phyloP scores from a whole-genome alignment of 2,113 vertebrate genomes.

The Serilophus lunatus region DNA sequence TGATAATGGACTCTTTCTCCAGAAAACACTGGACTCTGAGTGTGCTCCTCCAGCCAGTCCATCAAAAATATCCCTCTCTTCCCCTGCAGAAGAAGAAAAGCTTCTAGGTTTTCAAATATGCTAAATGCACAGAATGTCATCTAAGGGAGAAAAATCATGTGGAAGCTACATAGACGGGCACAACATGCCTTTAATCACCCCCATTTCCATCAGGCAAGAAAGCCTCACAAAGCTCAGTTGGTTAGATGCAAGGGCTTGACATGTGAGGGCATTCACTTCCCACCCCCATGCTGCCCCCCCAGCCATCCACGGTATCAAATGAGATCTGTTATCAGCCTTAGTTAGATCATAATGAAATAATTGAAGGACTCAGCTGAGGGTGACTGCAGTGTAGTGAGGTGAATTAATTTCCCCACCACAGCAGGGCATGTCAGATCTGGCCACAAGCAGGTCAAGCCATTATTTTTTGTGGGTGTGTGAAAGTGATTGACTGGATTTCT shows the following conservation, averaged over 20 bases:
- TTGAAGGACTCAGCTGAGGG: slow-evolving; percentile 54
- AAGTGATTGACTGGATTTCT: slow-evolving; percentile 50
- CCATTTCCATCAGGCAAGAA: slow-evolving; percentile 31
- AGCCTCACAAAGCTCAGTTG: not conserved
- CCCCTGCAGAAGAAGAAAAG: not conserved
- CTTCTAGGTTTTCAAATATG: slow-evolving; percentile 57
- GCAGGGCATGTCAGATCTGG: slow-evolving; percentile 56
- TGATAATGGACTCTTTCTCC: slow-evolving; percentile 44
- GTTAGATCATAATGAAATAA: slow-evolving; percentile 67
- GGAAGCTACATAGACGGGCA: slow-evolving; percentile 29
- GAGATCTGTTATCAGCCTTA: slow-evolving; percentile 58
- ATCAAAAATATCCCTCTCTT: slow-evolving; percentile 3
- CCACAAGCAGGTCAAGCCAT: slow-evolving; percentile 54
- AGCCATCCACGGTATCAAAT: slow-evolving; percentile 11
- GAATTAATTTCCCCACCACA: slow-evolving; percentile 61
- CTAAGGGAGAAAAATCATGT: slow-evolving; percentile 33
- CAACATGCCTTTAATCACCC: slow-evolving; percentile 64
- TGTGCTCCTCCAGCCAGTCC: slow-evolving; percentile 34
- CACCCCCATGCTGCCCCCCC: not conserved
- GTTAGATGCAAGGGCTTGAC: slow-evolving; percentile 49
- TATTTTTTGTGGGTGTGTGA: slow-evolving; percentile 55
- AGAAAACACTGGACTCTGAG: slow-evolving; percentile 58
- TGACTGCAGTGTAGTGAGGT: slow-evolving; percentile 51
- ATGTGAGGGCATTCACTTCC: slow-evolving; percentile 31
- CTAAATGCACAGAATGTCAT: slow-evolving; percentile 8